Percentiles rank a stretch among this genome's conserved stretches.
phyloP scores from a whole-genome alignment of 2,888 invertebrate genomes.

The Drosophila picticornis region DNA sequence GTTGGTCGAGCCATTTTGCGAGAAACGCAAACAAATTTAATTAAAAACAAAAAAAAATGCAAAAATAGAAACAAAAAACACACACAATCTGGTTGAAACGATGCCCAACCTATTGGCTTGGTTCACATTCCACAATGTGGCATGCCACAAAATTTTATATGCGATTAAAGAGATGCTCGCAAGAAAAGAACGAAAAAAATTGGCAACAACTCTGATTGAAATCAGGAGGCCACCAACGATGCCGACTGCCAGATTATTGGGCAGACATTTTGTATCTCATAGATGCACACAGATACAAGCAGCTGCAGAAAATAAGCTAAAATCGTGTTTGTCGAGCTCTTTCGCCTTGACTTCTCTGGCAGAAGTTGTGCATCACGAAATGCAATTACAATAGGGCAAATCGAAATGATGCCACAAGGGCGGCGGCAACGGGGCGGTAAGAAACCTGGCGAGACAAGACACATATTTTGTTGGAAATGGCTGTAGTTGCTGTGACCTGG shows the following conservation, averaged over 20 bases:
- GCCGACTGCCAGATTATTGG: slow-evolving; percentile 71
- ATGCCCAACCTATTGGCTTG: slow-evolving; percentile 22
- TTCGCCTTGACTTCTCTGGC: slow-evolving; percentile 43
- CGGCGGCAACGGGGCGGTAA: background rate
- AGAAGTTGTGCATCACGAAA: slow-evolving; percentile 69
- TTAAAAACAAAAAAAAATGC: background rate
- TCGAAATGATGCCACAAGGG: slow-evolving; percentile 47
- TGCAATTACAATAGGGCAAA: slow-evolving; percentile 79
- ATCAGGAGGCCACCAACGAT: slow-evolving; percentile 76
- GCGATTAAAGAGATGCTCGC: slow-evolving; percentile 53
- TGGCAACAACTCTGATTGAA: slow-evolving; percentile 63
- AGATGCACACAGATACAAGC: slow-evolving; percentile 32
- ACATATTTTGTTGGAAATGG: slow-evolving; percentile 43
- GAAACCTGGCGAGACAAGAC: slow-evolving; percentile 16
- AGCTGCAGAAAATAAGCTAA: slow-evolving; percentile 18
- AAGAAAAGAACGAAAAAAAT: slow-evolving; percentile 27
- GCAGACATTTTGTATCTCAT: slow-evolving; percentile 34
- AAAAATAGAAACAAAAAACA: background rate
- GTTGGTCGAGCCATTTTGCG: background rate
- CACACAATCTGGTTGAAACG: background rate
- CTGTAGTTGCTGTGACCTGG: slow-evolving; percentile 40
- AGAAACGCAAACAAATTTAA: background rate
- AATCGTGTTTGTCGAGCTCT: slow-evolving; percentile 57
- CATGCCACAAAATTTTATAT: slow-evolving; percentile 59
- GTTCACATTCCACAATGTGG: slow-evolving; percentile 46